Evolutionary conservation across 1,140 invertebrate genomes (phyloP).

Genomic region (Ceratitis capitata): DNA sequence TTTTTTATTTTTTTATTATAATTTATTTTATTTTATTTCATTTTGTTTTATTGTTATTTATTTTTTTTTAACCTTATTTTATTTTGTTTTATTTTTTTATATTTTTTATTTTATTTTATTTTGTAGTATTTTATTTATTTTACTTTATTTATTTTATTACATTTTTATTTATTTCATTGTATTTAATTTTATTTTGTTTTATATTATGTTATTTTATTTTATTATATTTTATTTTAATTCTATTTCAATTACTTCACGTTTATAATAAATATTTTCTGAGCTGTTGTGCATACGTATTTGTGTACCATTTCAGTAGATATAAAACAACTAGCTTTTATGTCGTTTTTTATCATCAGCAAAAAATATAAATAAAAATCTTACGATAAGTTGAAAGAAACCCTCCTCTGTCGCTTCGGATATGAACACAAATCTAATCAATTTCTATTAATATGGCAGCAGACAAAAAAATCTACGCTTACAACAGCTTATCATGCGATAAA

Average conservation of each 20-base stretch:
- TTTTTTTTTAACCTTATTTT: no score
- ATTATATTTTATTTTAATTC: neutral
- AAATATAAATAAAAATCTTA: neutral
- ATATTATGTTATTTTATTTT: no score
- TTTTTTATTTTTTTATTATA: neutral
- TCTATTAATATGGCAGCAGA: constrained; percentile 2
- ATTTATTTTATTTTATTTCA: no score
- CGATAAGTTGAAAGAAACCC: neutral
- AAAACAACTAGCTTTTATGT: neutral
- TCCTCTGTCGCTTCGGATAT: constrained; percentile 1
- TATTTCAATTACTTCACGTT: neutral
- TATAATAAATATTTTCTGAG: neutral
- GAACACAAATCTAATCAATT: constrained; percentile 31
- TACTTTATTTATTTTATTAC: neutral
- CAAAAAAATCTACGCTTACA: neutral
- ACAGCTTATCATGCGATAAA: neutral
- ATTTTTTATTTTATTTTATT: no score
- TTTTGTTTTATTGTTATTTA: no score
- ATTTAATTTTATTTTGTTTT: no score
- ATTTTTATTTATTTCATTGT: neutral
- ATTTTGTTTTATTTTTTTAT: no score
- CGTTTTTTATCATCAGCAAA: neutral
- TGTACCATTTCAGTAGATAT: neutral
- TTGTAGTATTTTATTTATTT: no score
- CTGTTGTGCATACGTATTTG: neutral